Conservation (phyloP, 2,113 vertebrate species). For the Misgurnus anguillicaudatus region DNA sequence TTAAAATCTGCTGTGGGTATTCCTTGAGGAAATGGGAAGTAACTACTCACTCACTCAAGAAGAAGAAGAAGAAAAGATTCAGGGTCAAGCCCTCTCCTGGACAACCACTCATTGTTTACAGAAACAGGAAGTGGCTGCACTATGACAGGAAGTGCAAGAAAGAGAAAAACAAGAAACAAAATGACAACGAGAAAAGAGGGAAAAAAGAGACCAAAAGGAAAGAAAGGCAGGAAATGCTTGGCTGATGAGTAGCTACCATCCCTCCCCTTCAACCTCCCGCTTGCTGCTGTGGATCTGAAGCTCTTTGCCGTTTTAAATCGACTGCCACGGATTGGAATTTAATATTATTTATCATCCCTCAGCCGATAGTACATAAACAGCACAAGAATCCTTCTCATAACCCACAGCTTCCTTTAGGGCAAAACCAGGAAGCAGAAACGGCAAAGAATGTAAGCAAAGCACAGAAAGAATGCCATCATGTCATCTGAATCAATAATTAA, state of each 20-base stretch:
- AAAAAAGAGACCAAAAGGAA: background rate
- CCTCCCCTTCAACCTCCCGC: conserved; percentile 22
- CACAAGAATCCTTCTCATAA: conserved; percentile 9
- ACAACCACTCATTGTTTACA: conserved; percentile 14
- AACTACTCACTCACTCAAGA: too few species aligned
- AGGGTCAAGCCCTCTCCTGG: background rate
- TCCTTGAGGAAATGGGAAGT: background rate
- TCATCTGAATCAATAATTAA: background rate
- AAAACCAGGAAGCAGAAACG: conserved; percentile 12
- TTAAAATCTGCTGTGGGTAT: too few species aligned
- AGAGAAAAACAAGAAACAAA: background rate
- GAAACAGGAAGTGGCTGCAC: conserved; percentile 20
- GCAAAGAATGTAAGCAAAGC: background rate
- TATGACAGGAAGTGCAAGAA: conserved; percentile 11
- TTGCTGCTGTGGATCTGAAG: conserved; percentile 22
- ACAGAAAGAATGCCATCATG: background rate
- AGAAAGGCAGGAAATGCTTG: conserved; percentile 47
- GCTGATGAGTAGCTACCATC: conserved; percentile 39
- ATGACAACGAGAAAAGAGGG: background rate
- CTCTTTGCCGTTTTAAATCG: conserved; percentile 8
- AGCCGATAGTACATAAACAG: conserved; percentile 38
- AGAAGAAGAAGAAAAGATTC: background rate
- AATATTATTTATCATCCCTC: conserved; percentile 12
- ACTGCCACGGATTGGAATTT: conserved; percentile 33
- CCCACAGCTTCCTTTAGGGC: conserved; percentile 11